phyloP scores from a whole-genome alignment of 2,888 invertebrate species.

The Dryobotodes eremita region DNA sequence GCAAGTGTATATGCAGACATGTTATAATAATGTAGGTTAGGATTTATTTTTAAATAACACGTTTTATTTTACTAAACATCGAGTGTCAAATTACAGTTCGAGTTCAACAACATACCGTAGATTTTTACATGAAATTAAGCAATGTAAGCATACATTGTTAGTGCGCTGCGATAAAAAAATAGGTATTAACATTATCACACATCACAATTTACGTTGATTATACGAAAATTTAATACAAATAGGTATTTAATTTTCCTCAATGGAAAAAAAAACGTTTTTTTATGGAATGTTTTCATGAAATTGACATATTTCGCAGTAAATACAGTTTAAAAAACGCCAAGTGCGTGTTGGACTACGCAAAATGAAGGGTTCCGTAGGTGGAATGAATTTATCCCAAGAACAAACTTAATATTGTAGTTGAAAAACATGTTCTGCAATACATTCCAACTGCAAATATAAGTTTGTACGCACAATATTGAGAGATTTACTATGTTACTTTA shows the following conservation, averaged over 20 bases:
- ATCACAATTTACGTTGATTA: background rate
- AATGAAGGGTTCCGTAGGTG: too few relatives aligned
- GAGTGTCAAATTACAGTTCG: background rate
- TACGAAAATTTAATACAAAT: slow-evolving; percentile 1
- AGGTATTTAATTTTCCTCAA: background rate
- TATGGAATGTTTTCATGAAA: background rate
- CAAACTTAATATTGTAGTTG: too few relatives aligned
- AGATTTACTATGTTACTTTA: background rate
- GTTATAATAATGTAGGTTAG: background rate
- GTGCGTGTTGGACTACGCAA: too few relatives aligned
- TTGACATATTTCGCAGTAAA: too few relatives aligned
- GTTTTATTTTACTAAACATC: background rate
- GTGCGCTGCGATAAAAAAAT: background rate
- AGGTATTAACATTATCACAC: background rate
- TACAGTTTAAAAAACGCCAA: too few relatives aligned
- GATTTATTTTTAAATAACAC: background rate
- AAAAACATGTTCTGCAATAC: too few relatives aligned
- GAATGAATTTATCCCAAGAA: too few relatives aligned
- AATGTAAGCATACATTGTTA: background rate
- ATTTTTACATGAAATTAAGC: background rate
- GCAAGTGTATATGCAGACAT: background rate
- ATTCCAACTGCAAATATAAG: too few relatives aligned
- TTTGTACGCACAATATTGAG: background rate
- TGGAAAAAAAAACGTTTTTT: background rate
- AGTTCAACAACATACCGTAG: background rate